These are phyloP conservation scores for Echinometra lucunter DNA, from an alignment of 53 echinoderm and acorn worm species.

Conservation along the genomic window DNA sequence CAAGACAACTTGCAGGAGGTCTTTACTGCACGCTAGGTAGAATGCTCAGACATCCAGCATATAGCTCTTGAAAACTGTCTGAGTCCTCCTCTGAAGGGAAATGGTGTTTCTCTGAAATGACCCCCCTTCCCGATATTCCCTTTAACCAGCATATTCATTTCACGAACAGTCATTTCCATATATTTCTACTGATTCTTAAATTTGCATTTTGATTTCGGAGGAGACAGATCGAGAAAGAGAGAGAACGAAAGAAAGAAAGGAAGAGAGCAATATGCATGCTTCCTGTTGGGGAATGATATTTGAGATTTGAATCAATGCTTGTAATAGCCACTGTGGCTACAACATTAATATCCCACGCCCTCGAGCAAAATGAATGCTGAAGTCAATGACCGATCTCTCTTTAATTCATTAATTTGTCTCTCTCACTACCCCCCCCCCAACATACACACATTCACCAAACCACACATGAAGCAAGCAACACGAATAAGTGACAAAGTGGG, in stretches of 20 bases:
- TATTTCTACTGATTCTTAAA: not conserved
- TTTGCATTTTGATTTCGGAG: not conserved
- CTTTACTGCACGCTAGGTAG: too few species aligned
- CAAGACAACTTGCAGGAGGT: too few species aligned
- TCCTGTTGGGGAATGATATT: not conserved
- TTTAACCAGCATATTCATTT: not conserved
- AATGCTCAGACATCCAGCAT: too few species aligned
- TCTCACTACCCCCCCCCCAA: not conserved
- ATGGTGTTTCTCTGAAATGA: too few species aligned
- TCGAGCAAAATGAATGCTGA: not conserved
- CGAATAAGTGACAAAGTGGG: not conserved
- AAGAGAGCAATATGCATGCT: not conserved
- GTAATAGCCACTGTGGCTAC: constrained; percentile 14
- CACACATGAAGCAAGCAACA: too few species aligned
- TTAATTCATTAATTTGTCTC: not conserved
- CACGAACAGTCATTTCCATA: constrained; percentile 1
- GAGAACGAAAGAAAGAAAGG: not conserved
- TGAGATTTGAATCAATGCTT: constrained; percentile 25
- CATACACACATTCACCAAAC: not conserved
- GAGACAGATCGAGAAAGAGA: not conserved
- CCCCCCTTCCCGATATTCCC: not conserved
- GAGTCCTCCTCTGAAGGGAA: too few species aligned
- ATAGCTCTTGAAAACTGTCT: too few species aligned
- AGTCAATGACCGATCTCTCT: constrained; percentile 24
- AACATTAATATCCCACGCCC: constrained; percentile 31